Conservation (phyloP, 1,140 invertebrate species). For the Apolygus lucorum region DNA sequence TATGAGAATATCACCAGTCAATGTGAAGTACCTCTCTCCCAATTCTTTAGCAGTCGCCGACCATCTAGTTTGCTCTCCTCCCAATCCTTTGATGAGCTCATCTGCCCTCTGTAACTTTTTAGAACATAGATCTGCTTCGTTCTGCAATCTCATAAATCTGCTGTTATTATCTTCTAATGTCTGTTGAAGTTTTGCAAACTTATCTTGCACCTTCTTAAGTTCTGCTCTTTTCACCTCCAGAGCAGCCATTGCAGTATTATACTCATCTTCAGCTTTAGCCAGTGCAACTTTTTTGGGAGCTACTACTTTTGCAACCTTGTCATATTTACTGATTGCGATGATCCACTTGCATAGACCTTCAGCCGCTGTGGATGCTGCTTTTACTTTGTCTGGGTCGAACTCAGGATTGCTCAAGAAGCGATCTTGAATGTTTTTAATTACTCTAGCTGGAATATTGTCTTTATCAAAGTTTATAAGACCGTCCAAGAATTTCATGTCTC, state of each 20-base stretch:
- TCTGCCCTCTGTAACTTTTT: conserved; percentile 86
- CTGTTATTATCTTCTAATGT: conserved; percentile 34
- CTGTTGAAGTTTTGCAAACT: conserved; percentile 53
- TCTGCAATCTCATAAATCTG: conserved; percentile 33
- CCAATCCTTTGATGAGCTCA: conserved; percentile 79
- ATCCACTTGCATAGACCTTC: conserved; percentile 86
- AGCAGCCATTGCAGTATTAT: conserved; percentile 55
- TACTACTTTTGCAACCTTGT: conserved; percentile 81
- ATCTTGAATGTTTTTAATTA: conserved; percentile 78
- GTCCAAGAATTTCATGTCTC: conserved; percentile 84
- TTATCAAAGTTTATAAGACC: conserved; percentile 81
- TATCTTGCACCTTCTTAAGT: conserved; percentile 60
- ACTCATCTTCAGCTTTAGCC: conserved; percentile 62
- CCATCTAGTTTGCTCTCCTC: conserved; percentile 77
- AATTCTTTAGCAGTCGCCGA: conserved; percentile 63
- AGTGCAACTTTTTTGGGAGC: conserved; percentile 74
- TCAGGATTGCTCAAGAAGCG: conserved; percentile 70
- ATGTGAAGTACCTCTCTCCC: conserved; percentile 50
- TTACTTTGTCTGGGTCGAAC: conserved; percentile 88
- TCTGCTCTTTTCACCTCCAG: conserved; percentile 67
- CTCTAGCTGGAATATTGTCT: conserved; percentile 72
- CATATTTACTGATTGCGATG: conserved; percentile 84
- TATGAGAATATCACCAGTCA: conserved; percentile 70
- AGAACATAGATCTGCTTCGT: conserved; percentile 77
- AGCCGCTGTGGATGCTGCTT: conserved; percentile 62